These are phyloP conservation scores for Gopherus evgoodei DNA, from an alignment of 2,113 vertebrate genomes.

Conservation along the genomic window DNA sequence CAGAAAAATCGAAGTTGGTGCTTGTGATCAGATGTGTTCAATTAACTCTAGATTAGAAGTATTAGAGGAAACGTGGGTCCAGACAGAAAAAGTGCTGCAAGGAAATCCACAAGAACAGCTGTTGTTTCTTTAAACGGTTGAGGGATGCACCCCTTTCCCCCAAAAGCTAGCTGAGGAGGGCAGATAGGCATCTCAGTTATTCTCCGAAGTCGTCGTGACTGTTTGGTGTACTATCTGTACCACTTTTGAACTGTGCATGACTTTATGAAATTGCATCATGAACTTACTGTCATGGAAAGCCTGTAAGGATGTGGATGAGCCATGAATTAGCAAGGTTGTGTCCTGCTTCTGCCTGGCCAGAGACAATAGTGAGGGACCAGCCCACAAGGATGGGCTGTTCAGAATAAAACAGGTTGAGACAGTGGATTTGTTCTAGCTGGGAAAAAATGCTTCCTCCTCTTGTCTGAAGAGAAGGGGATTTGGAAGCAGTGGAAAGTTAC, in stretches of 20 bases:
- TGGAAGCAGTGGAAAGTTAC: background rate
- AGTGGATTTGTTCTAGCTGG: background rate
- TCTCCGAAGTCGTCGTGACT: background rate
- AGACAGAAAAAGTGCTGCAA: background rate
- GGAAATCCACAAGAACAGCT: background rate
- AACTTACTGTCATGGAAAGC: background rate
- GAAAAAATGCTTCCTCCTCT: background rate
- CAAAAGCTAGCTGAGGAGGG: background rate
- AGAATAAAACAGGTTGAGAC: background rate
- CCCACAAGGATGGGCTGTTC: background rate
- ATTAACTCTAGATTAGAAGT: constrained; percentile 12
- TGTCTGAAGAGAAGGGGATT: background rate
- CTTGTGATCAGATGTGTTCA: background rate
- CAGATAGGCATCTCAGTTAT: background rate
- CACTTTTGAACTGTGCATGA: background rate
- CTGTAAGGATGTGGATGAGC: background rate
- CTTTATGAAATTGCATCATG: background rate
- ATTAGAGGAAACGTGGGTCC: background rate
- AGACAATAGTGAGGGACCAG: background rate
- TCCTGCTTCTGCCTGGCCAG: background rate
- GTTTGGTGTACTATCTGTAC: background rate
- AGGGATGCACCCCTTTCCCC: background rate
- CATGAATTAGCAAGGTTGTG: background rate
- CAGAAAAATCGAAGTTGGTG: too few relatives aligned
- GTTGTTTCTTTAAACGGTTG: background rate